Evolutionary conservation across 35 echinoderm and acorn worm genomes (phyloP), one percentile per base, ranked within the genome.

Genomic region (Ptychodera flava): DNA sequence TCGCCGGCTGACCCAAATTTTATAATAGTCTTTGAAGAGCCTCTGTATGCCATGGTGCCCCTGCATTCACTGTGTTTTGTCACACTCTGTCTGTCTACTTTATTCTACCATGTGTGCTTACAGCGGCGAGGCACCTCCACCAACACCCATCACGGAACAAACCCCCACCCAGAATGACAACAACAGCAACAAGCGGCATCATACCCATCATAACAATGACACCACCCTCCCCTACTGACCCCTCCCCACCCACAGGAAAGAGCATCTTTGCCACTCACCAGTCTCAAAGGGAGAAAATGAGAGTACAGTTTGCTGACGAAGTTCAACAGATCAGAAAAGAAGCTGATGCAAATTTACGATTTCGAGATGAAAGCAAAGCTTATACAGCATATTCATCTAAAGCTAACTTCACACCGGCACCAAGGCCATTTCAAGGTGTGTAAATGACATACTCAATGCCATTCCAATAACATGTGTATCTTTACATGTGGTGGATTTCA

Each of bases 391-490:
- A 93, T 35, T 91, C 86, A 15, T 88, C 95, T 16, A 91, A 85
- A 80, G 95, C 89, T 29, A 86, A 97, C 36, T 97, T 97, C 78
- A 97, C 95, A 29, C 91, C 95, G 84, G 89, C 90, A 83, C 95
- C 95, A n/a, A 89, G 87, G 77, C 78, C 88, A 86, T 79, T 64
- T 12, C 6, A 22, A 64, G 45, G 45, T 64, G 45, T 64, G 45
- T 64, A 64, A n/a, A n/a, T n/a, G n/a, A n/a, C n/a, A n/a, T n/a
- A n/a, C n/a, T n/a, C n/a, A n/a, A n/a, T n/a, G n/a, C n/a, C n/a
- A n/a, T n/a, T n/a, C n/a, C n/a, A n/a, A n/a, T n/a, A n/a, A n/a
- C n/a, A n/a, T n/a, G n/a, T n/a, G n/a, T n/a, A n/a, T n/a, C n/a
- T n/a, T n/a, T n/a, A n/a, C n/a, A n/a, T n/a, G n/a, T n/a, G n/a